Conservation (phyloP, 2,797 vertebrate genomes). For the Etheostoma perlongum region DNA sequence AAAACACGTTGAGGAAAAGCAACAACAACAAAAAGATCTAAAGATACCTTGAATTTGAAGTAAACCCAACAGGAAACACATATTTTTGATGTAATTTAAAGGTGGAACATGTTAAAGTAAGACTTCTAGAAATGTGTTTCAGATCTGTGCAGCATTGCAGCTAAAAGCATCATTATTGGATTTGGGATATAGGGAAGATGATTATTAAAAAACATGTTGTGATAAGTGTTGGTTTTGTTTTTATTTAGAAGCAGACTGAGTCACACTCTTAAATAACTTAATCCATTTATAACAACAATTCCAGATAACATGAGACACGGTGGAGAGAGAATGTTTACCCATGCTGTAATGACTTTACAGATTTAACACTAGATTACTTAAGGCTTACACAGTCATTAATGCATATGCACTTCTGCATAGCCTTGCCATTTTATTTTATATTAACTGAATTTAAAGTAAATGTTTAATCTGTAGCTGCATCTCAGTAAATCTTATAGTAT, state of each 20-base stretch:
- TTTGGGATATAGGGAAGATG: neutral
- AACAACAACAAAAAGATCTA: slow-evolving; percentile 1
- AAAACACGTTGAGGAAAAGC: neutral
- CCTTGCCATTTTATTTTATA: neutral
- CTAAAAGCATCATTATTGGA: neutral
- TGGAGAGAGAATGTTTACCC: neutral
- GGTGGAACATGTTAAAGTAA: neutral
- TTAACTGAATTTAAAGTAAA: neutral
- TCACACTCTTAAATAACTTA: neutral
- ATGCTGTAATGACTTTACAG: slow-evolving; percentile 3
- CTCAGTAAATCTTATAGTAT: neutral
- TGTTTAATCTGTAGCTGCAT: slow-evolving; percentile 5
- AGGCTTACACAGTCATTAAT: neutral
- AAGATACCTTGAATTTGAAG: neutral
- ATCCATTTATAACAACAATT: neutral
- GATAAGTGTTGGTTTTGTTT: slow-evolving; percentile 1
- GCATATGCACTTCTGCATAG: neutral
- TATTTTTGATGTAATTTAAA: neutral
- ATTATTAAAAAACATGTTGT: neutral
- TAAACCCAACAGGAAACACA: neutral
- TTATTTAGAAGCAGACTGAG: neutral
- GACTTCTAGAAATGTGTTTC: neutral
- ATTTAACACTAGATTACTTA: slow-evolving; percentile 7
- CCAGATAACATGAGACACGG: neutral
- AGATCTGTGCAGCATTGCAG: neutral